Evolutionary conservation across 1,140 invertebrate genomes (phyloP), one percentile per base, ranked within the genome.

Genomic region (Aricia agestis): DNA sequence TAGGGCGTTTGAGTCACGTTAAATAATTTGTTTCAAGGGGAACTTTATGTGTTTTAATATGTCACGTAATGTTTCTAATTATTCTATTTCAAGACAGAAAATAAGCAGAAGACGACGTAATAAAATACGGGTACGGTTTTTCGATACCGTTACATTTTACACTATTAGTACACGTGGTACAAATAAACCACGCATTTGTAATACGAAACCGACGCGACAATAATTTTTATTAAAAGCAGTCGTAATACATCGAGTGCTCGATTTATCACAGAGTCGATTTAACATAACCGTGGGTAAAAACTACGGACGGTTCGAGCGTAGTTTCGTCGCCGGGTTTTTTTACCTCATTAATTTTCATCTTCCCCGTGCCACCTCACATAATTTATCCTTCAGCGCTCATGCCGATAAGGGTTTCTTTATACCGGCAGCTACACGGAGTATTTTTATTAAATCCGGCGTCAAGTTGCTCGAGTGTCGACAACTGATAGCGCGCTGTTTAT

Each of bases 261-360:
- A 63, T 63, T 63, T 63, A 63, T 31, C 59, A 19, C 11, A 25
- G 59, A 63, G 17, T 63, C 18, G 19, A 63, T 63, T 63, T 63
- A 63, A 63, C 59, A 63, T 25, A 63, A 63, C 17, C 58, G n/a
- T 25, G 31, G 59, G 18, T 52, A 52, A 77, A 72, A 77, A 77
- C 72, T 73, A 75, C 65, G 69, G 70, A 36, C 68, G 41, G 68
- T 69, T 71, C 59, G 69, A 77, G 75, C 72, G 77, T 76, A 78
- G 76, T 78, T 76, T 72, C 74, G 75, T 78, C 80, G 79, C 78
- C 71, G 75, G 74, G 77, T 82, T 76, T 85, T 88, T 84, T 86
- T 89, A 84, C 76, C 84, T 91, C 87, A 89, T 91, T 91, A 91
- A 89, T 89, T 91, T 89, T 87, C 87, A 90, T 90, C 88, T 90